phyloP scores from a whole-genome alignment of 2,797 vertebrate genomes.

The Hafferia zeledoni region DNA sequence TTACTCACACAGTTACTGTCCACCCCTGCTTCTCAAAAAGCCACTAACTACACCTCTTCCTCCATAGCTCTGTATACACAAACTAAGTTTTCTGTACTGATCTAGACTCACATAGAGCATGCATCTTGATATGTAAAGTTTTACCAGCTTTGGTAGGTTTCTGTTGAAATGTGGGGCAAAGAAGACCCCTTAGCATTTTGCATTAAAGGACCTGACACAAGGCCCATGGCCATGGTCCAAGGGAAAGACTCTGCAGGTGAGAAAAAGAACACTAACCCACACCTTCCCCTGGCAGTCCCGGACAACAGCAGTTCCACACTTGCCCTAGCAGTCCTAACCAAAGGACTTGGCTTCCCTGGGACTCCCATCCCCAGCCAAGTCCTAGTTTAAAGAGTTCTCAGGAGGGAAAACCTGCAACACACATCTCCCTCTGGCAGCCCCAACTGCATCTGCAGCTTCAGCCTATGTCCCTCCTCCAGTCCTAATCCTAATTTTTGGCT shows the following conservation, averaged over 20 bases:
- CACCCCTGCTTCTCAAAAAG: not conserved
- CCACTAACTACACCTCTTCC: not conserved
- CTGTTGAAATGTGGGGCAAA: not conserved
- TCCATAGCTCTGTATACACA: not conserved
- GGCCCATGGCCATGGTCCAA: fast-evolving
- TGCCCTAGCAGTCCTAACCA: not conserved
- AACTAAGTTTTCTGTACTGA: not conserved
- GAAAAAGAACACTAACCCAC: not conserved
- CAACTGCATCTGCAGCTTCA: not conserved
- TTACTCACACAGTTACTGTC: not conserved
- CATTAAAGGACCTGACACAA: not conserved
- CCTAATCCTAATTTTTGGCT: not conserved
- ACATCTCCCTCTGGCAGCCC: not conserved
- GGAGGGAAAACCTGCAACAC: not conserved
- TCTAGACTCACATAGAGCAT: not conserved
- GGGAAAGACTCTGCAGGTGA: not conserved
- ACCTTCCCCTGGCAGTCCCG: not conserved
- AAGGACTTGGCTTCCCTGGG: not conserved
- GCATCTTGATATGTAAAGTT: not conserved
- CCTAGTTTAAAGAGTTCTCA: not conserved
- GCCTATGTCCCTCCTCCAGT: not conserved
- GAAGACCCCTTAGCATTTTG: not conserved
- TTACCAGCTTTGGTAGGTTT: not conserved
- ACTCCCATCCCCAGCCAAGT: fast-evolving
- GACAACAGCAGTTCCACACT: fast-evolving